These are phyloP conservation scores for Amazona guildingii DNA, from an alignment of 2,113 vertebrate genomes.

Conservation along the genomic window DNA sequence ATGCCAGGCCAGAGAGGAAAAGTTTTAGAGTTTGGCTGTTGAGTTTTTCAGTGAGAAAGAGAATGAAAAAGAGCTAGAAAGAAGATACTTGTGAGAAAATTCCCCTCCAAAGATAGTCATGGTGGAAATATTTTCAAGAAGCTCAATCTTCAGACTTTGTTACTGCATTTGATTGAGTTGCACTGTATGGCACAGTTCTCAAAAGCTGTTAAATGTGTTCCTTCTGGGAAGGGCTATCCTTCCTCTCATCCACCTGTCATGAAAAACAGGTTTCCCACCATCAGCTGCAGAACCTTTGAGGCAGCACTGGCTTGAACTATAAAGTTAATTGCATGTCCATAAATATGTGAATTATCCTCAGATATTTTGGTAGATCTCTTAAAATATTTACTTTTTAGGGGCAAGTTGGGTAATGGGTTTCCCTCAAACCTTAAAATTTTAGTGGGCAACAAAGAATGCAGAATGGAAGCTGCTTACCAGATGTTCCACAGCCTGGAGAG, in stretches of 20 bases:
- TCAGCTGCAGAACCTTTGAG: background rate
- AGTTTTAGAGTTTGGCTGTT: background rate
- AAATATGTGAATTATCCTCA: conserved; percentile 59
- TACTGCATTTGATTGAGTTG: conserved; percentile 17
- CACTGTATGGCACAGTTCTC: background rate
- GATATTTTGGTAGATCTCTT: conserved; percentile 55
- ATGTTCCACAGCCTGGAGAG: conserved; percentile 63
- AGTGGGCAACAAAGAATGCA: conserved; percentile 49
- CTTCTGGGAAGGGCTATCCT: background rate
- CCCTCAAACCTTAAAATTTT: conserved; percentile 62
- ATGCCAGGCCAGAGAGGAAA: background rate
- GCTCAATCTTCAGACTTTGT: background rate
- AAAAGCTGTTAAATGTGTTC: background rate
- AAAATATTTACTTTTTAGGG: conserved; percentile 65
- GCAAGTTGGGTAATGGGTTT: conserved; percentile 58
- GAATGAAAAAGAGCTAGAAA: background rate
- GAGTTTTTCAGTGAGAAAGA: background rate
- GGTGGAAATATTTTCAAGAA: background rate
- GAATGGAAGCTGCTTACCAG: conserved; percentile 67
- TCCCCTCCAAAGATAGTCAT: background rate
- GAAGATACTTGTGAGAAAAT: background rate
- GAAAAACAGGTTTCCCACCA: conserved; percentile 33
- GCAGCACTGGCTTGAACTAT: background rate
- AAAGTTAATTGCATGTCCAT: conserved; percentile 43
- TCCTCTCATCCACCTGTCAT: background rate